Conservation (phyloP, 2,113 vertebrate species). For the Felis chaus region DNA sequence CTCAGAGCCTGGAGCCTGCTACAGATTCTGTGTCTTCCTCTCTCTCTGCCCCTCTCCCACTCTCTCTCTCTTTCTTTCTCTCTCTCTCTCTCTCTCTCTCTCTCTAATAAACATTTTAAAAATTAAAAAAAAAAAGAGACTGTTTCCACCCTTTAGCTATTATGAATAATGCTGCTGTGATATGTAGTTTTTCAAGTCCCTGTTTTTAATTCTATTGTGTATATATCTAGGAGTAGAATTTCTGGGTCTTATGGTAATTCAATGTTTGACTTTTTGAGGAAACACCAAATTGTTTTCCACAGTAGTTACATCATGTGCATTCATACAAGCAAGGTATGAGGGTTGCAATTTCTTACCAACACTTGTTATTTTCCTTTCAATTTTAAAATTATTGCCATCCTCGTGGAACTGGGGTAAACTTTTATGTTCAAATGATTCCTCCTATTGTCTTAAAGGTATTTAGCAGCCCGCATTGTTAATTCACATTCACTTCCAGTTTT, state of each 20-base stretch:
- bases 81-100: too few relatives aligned
- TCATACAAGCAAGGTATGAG: not conserved
- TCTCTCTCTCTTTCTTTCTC: too few relatives aligned
- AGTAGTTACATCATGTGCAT: not conserved
- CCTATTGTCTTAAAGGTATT: not conserved
- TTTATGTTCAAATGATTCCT: not conserved
- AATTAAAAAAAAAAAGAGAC: too few relatives aligned
- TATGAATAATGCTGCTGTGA: not conserved
- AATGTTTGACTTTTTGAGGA: not conserved
- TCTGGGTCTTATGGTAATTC: not conserved
- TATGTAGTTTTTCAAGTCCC: not conserved
- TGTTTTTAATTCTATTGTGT: not conserved
- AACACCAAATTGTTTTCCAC: not conserved
- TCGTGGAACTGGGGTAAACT: not conserved
- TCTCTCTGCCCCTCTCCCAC: too few relatives aligned
- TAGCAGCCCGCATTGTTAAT: not conserved
- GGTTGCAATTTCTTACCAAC: not conserved
- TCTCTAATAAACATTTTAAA: too few relatives aligned
- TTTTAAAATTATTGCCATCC: not conserved
- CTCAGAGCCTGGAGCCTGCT: too few relatives aligned
- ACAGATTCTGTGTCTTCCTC: too few relatives aligned
- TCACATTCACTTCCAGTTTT: not conserved
- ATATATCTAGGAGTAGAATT: not conserved
- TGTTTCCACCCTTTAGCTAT: not conserved
- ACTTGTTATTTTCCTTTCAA: not conserved